phyloP scores from a whole-genome alignment of 2,797 vertebrate genomes.

The Malacoctenus gilli region DNA sequence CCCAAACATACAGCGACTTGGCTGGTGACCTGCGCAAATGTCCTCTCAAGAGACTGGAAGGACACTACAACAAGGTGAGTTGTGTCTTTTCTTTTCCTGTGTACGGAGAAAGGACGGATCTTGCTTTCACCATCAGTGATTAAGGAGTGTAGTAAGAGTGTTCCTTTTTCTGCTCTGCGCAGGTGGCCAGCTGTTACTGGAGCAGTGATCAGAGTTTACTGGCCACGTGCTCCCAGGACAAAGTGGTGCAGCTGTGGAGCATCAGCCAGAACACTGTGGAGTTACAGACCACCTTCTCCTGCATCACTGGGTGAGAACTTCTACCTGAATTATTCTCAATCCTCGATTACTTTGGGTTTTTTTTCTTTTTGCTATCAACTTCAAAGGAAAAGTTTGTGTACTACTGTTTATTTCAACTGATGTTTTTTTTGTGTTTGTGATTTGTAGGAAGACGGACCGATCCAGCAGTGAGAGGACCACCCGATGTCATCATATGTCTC shows the following conservation, averaged over 20 bases:
- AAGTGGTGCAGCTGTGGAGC: slow-evolving; percentile 83
- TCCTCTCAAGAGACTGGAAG: slow-evolving; percentile 82
- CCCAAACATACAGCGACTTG: slow-evolving; percentile 84
- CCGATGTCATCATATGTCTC: slow-evolving; percentile 74
- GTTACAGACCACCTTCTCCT: slow-evolving; percentile 80
- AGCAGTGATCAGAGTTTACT: slow-evolving; percentile 79
- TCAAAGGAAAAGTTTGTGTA: too few species aligned
- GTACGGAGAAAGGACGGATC: too few species aligned
- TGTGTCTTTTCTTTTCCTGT: background rate
- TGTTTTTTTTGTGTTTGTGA: too few species aligned
- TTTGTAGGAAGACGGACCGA: slow-evolving; percentile 70
- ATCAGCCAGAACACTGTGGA: slow-evolving; percentile 75
- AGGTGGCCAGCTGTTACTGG: slow-evolving; percentile 84
- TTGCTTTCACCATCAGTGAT: too few species aligned
- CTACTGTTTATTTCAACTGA: too few species aligned
- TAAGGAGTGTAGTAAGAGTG: background rate
- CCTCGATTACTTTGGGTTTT: slow-evolving; percentile 1
- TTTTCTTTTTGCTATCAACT: background rate
- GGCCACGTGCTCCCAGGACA: slow-evolving; percentile 83
- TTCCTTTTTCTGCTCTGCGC: slow-evolving; percentile 6
- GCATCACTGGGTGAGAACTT: slow-evolving; percentile 73
- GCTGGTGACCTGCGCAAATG: slow-evolving; percentile 84
- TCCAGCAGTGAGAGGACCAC: slow-evolving; percentile 65
- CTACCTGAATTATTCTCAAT: background rate
- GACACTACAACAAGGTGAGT: slow-evolving; percentile 82